Conservation (phyloP, 2,113 vertebrate species). For the Lampris megalopsis region DNA sequence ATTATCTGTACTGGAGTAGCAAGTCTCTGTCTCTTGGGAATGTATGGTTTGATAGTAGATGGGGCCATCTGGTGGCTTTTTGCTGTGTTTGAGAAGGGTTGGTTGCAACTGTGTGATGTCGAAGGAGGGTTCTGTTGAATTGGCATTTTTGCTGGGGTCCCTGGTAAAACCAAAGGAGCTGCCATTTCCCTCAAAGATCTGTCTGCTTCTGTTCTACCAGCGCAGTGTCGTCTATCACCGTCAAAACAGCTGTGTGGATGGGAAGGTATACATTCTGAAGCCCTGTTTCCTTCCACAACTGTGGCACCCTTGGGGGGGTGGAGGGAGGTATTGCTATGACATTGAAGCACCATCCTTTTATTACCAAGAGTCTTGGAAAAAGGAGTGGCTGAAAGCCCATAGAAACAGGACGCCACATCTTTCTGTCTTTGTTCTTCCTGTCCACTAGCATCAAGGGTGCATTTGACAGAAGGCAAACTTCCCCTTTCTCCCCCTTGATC, state of each 20-base stretch:
- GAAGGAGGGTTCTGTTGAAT: neutral
- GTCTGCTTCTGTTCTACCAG: neutral
- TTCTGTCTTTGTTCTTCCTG: conserved; percentile 17
- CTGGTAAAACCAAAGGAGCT: conserved; percentile 19
- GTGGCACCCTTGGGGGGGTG: neutral
- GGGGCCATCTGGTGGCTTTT: conserved; percentile 63
- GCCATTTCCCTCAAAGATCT: conserved; percentile 9
- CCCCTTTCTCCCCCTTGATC: conserved; percentile 6
- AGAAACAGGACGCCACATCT: neutral
- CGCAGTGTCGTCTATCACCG: neutral
- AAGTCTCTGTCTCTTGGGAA: conserved; percentile 88
- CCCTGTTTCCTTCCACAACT: conserved; percentile 5
- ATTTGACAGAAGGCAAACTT: conserved; percentile 3
- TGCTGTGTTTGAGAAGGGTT: neutral
- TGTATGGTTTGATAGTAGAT: conserved; percentile 85
- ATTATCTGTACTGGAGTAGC: conserved; percentile 26
- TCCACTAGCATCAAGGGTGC: neutral
- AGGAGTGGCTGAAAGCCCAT: neutral
- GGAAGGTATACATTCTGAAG: neutral
- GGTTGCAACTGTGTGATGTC: conserved; percentile 3
- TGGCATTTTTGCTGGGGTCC: conserved; percentile 4
- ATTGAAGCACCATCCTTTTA: conserved; percentile 2
- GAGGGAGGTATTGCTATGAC: conserved; percentile 4
- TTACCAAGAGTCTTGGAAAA: neutral
- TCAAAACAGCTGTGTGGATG: conserved; percentile 16